Evolutionary conservation across 2,113 vertebrate species (phyloP), one percentile per base, ranked within the genome.

Genomic region (Mormyrus lacerda): DNA sequence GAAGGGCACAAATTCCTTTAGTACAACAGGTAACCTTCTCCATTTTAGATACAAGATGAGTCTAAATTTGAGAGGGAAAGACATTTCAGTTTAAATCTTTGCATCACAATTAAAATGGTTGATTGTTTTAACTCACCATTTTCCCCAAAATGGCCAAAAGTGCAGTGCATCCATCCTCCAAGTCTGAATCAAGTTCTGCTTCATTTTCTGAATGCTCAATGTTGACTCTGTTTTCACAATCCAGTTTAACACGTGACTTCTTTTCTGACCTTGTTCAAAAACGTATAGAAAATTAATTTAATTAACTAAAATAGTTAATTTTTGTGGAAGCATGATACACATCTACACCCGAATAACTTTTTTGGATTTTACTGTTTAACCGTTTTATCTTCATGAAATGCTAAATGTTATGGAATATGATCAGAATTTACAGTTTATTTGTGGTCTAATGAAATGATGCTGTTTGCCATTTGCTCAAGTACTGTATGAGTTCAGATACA

Each of bases 1-100:
- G 97, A 85, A 99, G 95, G 1, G 98, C 96, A 89, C 95, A 96
- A 51, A 99, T 82, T 0, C 96, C 98, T 91, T 93, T 96, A 91
- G 97, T 95, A 65, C 96, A 96, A 0, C 92, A 94, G 91, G 95
- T 93, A 79, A 99, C 93, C 89, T 95, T 97, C 93, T 97, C 96
- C 97, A 99, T 98, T 94, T 98, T 99, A 0, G 4, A 90, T 82
- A 96, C 91, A 45, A 95, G 73, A 0, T 47, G 90, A 3, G 88
- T 91, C 96, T 95, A 89, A 76, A 10, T 87, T 48, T 21, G 53
- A 27, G 87, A 45, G 76, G 31, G 42, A 87, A 76, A 42, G 55
- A 31, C 11, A 89, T 27, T 53, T 27, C 15, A 48, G 31, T 17
- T 86, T 35, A 7, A n/a, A 35, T 31, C 48, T 31, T 48, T 53